phyloP scores from a whole-genome alignment of 2,888 invertebrate genomes.

The Drosophila neonasuta region DNA sequence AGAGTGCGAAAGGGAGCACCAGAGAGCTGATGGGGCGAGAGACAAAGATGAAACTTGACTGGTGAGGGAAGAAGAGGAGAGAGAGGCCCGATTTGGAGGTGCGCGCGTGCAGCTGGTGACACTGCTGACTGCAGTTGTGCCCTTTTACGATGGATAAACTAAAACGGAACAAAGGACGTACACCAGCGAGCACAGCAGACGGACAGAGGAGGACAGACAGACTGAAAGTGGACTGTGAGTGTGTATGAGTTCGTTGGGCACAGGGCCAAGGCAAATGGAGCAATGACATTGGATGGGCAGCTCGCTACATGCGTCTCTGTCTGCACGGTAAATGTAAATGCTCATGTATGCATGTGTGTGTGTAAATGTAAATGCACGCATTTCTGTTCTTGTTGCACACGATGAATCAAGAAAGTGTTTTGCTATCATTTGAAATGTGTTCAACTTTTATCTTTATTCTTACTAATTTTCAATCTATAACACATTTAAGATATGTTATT shows the following conservation, averaged over 20 bases:
- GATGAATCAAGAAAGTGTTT: neutral
- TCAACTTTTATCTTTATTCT: too few relatives aligned
- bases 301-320: conserved; percentile 14
- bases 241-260: conserved; percentile 51
- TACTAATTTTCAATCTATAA: too few relatives aligned
- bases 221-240: conserved; percentile 1
- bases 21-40: neutral
- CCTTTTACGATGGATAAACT: conserved; percentile 48
- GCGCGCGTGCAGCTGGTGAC: conserved; percentile 67
- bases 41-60: neutral
- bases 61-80: neutral
- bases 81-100: conserved; percentile 34
- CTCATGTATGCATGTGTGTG: neutral
- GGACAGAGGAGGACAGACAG: neutral
- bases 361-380: neutral
- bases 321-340: conserved; percentile 21
- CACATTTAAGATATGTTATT: too few relatives aligned
- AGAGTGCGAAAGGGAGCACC: conserved; percentile 16
- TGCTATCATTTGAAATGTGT: neutral
- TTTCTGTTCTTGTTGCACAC: neutral
- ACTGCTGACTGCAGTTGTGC: conserved; percentile 45
- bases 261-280: conserved; percentile 73
- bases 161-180: conserved; percentile 57
- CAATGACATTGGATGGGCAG: conserved; percentile 56
- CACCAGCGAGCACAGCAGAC: conserved; percentile 10